Evolutionary conservation across 2,888 invertebrate species (phyloP).

Genomic region (Choreutis nemorana): DNA sequence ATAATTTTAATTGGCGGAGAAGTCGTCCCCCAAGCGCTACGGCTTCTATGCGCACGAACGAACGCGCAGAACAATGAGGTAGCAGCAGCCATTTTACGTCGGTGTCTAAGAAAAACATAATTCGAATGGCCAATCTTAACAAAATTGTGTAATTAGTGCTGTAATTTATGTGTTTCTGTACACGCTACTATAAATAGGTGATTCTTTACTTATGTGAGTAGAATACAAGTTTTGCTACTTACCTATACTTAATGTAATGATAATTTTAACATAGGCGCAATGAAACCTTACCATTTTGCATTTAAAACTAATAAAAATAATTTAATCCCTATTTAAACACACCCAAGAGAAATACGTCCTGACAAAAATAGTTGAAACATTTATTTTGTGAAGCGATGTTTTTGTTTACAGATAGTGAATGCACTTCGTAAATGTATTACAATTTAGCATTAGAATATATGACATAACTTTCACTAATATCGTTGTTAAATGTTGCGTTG

Average conservation of each 20-base stretch:
- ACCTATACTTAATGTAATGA: slow-evolving; percentile 13
- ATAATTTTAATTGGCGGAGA: slow-evolving; percentile 66
- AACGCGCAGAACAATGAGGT: slow-evolving; percentile 68
- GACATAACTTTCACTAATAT: slow-evolving; percentile 59
- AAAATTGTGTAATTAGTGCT: slow-evolving; percentile 66
- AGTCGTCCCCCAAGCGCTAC: slow-evolving; percentile 66
- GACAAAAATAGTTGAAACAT: too few species aligned
- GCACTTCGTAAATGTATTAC: slow-evolving; percentile 34
- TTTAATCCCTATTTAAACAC: slow-evolving; percentile 18
- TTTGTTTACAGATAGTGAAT: slow-evolving; percentile 35
- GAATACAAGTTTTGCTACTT: slow-evolving; percentile 47
- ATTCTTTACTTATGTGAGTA: slow-evolving; percentile 60
- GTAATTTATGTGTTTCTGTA: slow-evolving; percentile 64
- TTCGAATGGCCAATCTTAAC: slow-evolving; percentile 67
- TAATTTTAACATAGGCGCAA: slow-evolving; percentile 34
- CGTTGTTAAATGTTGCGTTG: slow-evolving; percentile 15
- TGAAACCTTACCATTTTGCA: slow-evolving; percentile 35
- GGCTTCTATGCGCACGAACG: slow-evolving; percentile 68
- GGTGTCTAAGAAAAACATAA: slow-evolving; percentile 67
- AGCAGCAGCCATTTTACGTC: slow-evolving; percentile 68
- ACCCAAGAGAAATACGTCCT: background rate
- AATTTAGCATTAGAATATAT: slow-evolving; percentile 44
- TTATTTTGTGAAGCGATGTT: slow-evolving; percentile 17
- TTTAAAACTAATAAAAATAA: slow-evolving; percentile 25
- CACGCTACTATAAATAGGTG: slow-evolving; percentile 54